Evolutionary conservation across 2,113 vertebrate genomes (phyloP), one percentile per base, ranked within the genome.

Genomic region (Rhodinocichla rosea): DNA sequence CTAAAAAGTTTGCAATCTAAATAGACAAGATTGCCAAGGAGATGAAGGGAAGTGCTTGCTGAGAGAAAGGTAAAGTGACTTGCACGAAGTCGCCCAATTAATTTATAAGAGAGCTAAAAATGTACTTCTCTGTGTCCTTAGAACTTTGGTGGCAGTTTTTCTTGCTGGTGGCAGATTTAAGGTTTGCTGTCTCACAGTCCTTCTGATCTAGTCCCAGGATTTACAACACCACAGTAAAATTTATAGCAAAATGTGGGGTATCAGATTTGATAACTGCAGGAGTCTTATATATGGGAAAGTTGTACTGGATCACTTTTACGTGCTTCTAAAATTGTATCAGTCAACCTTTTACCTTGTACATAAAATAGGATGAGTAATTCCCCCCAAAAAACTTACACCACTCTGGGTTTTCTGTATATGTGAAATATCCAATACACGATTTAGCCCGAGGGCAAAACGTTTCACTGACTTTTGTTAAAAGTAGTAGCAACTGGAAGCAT

Each of bases 141-240:
- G 53, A 83, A 65, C 73, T 63, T 75, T 69, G 60, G 39, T 74
- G 45, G 64, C 77, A 24, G 13, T 74, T 74, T 80, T 85, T 87
- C 80, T 84, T 23, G 7, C 44, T 42, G 22, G 67, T 68, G 85
- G 69, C 59, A 94, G 73, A 89, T 95, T 94, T 93, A 95, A 96
- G 57, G 44, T 94, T 81, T 88, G 71, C 70, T 92, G 28, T 87
- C 62, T 90, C 47, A 11, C 19, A 52, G 53, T 75, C 44, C n/a
- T 53, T 89, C 75, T 93, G 59, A 65, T 94, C 53, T 79, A 75
- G 52, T 78, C 64, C 83, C 50, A 42, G 70, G 70, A 79, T 90
- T 95, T 76, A 67, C 55, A 75, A 40, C 42, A 17, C 30, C 2
- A 0, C 73, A 40, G 53, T 87, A 64, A 88, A 90, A 82, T 95